Percentiles rank a stretch among this genome's conserved stretches.
Conservation (phyloP, 2,113 vertebrate species). For the Hipposideros armiger region DNA sequence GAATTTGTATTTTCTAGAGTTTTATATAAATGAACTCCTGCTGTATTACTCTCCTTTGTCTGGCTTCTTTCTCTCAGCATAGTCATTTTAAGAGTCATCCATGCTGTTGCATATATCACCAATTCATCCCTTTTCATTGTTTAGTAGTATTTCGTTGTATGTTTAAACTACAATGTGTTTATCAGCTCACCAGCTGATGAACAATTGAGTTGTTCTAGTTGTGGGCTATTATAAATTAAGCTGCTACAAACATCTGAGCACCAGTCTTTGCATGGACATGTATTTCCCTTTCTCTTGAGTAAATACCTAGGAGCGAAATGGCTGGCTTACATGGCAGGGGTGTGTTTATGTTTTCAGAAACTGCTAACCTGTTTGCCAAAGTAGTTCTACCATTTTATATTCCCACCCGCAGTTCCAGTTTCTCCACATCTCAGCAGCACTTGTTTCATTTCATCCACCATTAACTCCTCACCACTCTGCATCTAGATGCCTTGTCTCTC, state of each 20-base stretch:
- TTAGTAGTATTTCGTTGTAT: too few species aligned
- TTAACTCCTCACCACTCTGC: neutral
- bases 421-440: neutral
- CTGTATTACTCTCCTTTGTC: neutral
- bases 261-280: too few species aligned
- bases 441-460: neutral
- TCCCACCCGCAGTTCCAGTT: neutral
- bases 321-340: too few species aligned
- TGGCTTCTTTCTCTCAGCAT: neutral
- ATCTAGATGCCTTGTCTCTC: neutral
- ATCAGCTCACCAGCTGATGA: neutral
- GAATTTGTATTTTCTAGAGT: neutral
- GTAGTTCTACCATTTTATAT: neutral
- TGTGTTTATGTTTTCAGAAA: neutral
- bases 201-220: neutral
- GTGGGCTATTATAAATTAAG: neutral
- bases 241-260: neutral
- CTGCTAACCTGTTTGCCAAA: neutral
- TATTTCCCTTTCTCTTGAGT: neutral
- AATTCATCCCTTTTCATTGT: accelerated
- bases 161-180: neutral
- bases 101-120: too few species aligned
- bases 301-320: neutral
- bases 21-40: neutral
- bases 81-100: neutral